These are phyloP conservation scores for Rattus norvegicus DNA, from an alignment of 2,113 vertebrate genomes.

Conservation along the genomic window GRCr8 NC_086024.1:95165001-95165500, in stretches of 20 bases:
- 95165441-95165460: background rate
- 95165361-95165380: accelerated
- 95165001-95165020: background rate
- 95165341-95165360: background rate
- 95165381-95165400: background rate
- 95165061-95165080: no score
- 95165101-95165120: no score
- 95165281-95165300: background rate
- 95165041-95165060: background rate
- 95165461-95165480: background rate
- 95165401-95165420: background rate
- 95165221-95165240: background rate
- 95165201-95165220: background rate
- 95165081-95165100: no score
- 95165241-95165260: background rate
- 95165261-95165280: background rate
- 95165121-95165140: no score
- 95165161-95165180: background rate
- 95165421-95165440: background rate
- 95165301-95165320: background rate
- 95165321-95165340: background rate
- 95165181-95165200: background rate
- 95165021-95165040: background rate
- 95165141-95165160: background rate
- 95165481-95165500: background rate